Conservation (phyloP, 2,113 vertebrate genomes). For the Myiopsitta monachus region DNA sequence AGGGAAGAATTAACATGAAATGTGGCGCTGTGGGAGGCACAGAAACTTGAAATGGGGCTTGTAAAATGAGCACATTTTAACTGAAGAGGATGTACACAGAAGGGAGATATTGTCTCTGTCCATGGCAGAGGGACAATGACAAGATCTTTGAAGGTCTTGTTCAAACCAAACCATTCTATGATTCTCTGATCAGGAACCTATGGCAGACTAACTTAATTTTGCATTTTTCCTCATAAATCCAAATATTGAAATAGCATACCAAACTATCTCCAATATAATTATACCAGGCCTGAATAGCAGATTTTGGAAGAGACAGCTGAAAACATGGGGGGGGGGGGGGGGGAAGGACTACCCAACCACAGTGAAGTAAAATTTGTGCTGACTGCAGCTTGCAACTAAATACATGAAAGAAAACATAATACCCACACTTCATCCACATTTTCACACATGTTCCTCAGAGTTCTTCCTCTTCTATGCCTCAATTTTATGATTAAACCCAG, state of each 20-base stretch:
- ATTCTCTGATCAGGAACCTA: neutral
- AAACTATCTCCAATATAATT: neutral
- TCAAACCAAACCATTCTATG: neutral
- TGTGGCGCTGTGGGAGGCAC: neutral
- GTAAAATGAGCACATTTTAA: neutral
- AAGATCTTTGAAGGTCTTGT: neutral
- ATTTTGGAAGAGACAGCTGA: neutral
- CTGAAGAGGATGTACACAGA: neutral
- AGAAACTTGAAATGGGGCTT: neutral
- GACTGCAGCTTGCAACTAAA: neutral
- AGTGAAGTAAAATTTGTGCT: neutral
- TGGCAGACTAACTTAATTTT: neutral
- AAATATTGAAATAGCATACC: neutral
- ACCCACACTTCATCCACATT: neutral
- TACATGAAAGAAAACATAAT: neutral
- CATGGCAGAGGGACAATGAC: neutral
- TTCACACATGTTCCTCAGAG: neutral
- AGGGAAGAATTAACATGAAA: neutral
- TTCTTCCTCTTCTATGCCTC: neutral
- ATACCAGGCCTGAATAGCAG: neutral
- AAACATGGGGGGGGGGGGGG: accelerated
- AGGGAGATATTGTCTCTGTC: neutral
- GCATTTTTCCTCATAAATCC: neutral
- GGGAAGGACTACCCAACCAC: neutral
- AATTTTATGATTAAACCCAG: conserved; percentile 12